Evolutionary conservation across 2,888 invertebrate genomes (phyloP), one percentile per base, ranked within the genome.

Genomic region (Drosophila affinis): DNA sequence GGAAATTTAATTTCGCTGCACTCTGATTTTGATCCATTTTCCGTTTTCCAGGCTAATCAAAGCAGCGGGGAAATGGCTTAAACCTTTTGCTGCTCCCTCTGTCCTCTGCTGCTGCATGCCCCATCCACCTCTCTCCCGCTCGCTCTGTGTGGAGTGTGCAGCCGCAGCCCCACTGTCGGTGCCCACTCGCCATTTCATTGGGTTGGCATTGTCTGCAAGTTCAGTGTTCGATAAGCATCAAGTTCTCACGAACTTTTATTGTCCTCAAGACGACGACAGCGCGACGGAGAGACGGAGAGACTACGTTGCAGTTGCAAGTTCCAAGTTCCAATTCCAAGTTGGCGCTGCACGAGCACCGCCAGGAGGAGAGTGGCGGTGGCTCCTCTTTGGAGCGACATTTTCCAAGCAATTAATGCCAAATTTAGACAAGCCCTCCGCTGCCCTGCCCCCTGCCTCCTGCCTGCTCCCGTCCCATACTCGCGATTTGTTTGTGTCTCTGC

Each of bases 221-320:
- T 70, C 75, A 79, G 73, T 59, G 61, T 52, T 76, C 89, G 91
- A 91, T 91, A 91, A 91, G 88, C 89, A 90, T 90, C 90, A 79
- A 87, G 89, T 90, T 91, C 91, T 91, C 91, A 91, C 90, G 91
- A 90, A 90, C 89, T 89, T 89, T 90, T 89, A 89, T 90, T 90
- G 89, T 87, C 74, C 83, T 83, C 75, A 45, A 65, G 45, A 52
- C 47, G 63, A 55, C 45, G 49, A 44, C 54, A 53, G 17, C 32
- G 62, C 32, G 62, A 62, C 53, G 58, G 6, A 2, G 9, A 9
- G 29, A 9, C 32, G 32, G 12, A 4, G 34, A 34, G 12, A 12
- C n/a, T 32, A 29, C 56, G 27, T 29, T 64, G 69, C 32, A 57
- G 24, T 24, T 24, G 24, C 24, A 24, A 24, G 24, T 24, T 24